These are phyloP conservation scores for Aradus depressus DNA, from an alignment of 2,888 invertebrate species.

Conservation along the genomic window DNA sequence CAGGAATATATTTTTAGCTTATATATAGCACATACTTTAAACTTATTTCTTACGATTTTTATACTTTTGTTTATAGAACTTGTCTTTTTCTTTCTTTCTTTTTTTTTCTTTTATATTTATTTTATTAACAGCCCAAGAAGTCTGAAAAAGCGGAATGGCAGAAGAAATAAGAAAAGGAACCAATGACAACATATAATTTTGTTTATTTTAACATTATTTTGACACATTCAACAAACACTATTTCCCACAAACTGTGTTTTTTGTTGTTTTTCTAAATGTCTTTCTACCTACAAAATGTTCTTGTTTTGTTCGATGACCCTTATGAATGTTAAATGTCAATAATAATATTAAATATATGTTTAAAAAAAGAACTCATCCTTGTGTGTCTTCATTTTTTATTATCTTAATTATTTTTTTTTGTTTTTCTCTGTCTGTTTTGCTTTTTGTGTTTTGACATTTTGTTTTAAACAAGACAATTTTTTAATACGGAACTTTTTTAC, in stretches of 20 bases:
- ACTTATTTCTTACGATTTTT: conserved; percentile 10
- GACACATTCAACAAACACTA: conserved; percentile 17
- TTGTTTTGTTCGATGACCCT: too few species aligned
- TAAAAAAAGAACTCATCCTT: conserved; percentile 6
- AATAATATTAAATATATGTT: conserved; percentile 15
- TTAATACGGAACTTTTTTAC: too few species aligned
- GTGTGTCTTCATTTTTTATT: conserved; percentile 5
- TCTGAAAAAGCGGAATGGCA: conserved; percentile 62
- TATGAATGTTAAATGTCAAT: too few species aligned
- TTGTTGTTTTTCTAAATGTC: neutral
- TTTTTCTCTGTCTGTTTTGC: neutral
- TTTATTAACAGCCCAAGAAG: conserved; percentile 58
- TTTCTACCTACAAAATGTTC: conserved; percentile 1
- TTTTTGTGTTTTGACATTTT: too few species aligned
- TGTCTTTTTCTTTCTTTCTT: conserved; percentile 1
- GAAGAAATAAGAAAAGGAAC: conserved; percentile 49
- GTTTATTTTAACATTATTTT: too few species aligned
- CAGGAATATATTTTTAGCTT: too few species aligned
- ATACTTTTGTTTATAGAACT: neutral
- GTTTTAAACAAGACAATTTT: too few species aligned
- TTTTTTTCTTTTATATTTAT: conserved; percentile 19
- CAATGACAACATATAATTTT: too few species aligned
- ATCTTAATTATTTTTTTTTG: conserved; percentile 4
- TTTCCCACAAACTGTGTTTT: conserved; percentile 15
- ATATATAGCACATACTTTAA: conserved; percentile 1